Conservation (phyloP, 92 coral and sea anemone species). For the Montipora capitata region DNA sequence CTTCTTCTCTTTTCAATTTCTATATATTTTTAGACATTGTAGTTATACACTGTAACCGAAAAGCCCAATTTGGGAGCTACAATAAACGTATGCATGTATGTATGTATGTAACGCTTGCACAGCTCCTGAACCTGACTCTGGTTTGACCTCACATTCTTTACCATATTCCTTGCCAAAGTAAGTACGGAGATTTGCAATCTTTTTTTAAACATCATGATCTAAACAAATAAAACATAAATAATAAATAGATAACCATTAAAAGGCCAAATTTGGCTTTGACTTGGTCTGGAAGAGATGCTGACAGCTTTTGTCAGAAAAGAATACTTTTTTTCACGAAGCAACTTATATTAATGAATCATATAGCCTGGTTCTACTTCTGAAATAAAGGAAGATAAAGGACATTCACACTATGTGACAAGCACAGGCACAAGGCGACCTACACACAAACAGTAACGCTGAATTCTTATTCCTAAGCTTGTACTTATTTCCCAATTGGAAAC, state of each 20-base stretch:
- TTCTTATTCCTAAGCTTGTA: conserved; percentile 11
- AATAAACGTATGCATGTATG: no score
- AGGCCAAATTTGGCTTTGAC: no score
- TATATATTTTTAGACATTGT: no score
- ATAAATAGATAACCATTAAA: neutral
- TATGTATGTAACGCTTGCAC: conserved; percentile 23
- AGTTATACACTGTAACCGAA: no score
- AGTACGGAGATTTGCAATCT: conserved; percentile 32
- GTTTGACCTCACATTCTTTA: conserved; percentile 29
- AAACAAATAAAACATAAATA: neutral
- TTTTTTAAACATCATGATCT: conserved; percentile 23
- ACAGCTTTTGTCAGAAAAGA: no score
- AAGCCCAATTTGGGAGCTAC: no score
- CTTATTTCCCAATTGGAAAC: conserved; percentile 29
- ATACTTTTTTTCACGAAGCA: neutral
- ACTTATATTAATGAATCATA: conserved; percentile 14
- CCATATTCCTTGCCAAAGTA: conserved; percentile 56
- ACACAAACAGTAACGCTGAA: conserved; percentile 23
- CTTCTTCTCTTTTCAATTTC: no score
- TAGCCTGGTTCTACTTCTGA: conserved; percentile 7
- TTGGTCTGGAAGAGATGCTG: no score
- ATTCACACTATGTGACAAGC: conserved; percentile 10
- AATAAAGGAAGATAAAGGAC: neutral
- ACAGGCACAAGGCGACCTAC: conserved; percentile 36
- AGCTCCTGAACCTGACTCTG: conserved; percentile 32